Conservation (phyloP, 2,888 invertebrate genomes). For the Phaonia tiefii region DNA sequence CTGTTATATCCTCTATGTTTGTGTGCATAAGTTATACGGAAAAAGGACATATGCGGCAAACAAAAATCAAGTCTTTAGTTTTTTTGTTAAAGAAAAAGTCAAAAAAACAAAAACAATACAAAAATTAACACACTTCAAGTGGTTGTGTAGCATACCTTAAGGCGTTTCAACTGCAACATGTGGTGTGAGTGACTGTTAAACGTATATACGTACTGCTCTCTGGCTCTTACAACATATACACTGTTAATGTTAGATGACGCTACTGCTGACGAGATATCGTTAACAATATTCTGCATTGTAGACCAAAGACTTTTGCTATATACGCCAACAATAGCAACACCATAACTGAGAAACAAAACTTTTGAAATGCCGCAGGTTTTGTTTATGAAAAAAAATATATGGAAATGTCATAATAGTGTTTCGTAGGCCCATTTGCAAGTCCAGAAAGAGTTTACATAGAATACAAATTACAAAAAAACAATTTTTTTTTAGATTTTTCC, state of each 20-base stretch:
- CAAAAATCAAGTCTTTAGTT: conserved; percentile 34
- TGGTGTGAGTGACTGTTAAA: no score
- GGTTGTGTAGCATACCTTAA: conserved; percentile 60
- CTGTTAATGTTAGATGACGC: no score
- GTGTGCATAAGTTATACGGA: no score
- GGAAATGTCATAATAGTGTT: conserved; percentile 14
- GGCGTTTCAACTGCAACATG: conserved; percentile 47
- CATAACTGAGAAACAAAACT: conserved; percentile 4
- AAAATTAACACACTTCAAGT: conserved; percentile 59
- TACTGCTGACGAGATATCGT: no score
- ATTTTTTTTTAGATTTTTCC: no score
- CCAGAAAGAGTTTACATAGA: no score
- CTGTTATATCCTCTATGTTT: no score
- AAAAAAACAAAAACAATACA: not conserved
- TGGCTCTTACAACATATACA: no score
- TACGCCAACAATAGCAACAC: not conserved
- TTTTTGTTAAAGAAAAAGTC: conserved; percentile 2
- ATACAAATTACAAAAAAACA: no score
- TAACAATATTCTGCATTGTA: no score
- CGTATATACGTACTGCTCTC: no score
- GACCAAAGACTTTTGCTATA: no score
- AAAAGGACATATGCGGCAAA: conserved; percentile 13
- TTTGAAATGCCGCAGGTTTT: conserved; percentile 12
- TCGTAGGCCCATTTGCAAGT: not conserved
- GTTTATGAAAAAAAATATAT: conserved; percentile 22